Evolutionary conservation across 2,113 vertebrate genomes (phyloP).

Genomic region (Erythrocercus mccallii): DNA sequence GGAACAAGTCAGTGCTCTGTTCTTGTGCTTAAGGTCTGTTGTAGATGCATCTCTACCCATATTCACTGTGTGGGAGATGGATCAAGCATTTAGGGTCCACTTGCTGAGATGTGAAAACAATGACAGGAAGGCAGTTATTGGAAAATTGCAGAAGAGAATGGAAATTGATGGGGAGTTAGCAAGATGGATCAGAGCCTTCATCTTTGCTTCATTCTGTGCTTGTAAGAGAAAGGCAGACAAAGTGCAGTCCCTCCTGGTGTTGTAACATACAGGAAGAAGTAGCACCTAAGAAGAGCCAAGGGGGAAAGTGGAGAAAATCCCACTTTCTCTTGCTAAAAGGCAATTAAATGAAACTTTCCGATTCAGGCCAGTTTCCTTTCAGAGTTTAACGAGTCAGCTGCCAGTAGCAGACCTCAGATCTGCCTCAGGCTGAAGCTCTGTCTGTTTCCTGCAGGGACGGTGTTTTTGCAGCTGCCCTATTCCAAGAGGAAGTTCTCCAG

Average conservation of each 20-base stretch:
- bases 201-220: background rate
- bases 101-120: background rate
- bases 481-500: constrained; percentile 79
- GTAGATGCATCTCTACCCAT: background rate
- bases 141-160: background rate
- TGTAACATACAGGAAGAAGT: background rate
- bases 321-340: background rate
- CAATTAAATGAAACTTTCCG: background rate
- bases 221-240: background rate
- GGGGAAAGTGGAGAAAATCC: background rate
- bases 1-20: background rate
- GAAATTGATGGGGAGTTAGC: background rate
- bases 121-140: background rate
- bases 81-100: background rate
- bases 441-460: constrained; percentile 66
- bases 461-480: constrained; percentile 80
- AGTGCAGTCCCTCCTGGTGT: background rate
- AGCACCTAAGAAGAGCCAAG: background rate
- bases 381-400: background rate
- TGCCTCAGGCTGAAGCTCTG: background rate
- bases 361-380: background rate
- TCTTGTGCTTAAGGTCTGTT: background rate
- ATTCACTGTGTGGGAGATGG: background rate
- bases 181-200: background rate
- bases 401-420: too few relatives aligned